Percentiles rank a stretch among this genome's conserved stretches.
phyloP scores from a whole-genome alignment of 2,888 invertebrate species.

The Camponotus fellah region DNA sequence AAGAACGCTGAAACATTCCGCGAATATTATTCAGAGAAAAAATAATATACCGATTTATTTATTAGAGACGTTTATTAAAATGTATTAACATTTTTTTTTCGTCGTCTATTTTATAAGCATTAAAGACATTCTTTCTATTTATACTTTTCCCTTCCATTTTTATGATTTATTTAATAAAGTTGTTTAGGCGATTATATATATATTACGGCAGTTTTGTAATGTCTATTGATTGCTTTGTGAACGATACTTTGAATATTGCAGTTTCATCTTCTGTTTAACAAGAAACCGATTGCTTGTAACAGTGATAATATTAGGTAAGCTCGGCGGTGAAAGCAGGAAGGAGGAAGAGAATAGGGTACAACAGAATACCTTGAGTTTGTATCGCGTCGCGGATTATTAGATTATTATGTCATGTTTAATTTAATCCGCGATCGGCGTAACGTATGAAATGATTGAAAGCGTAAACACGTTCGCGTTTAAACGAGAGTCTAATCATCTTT shows the following conservation, averaged over 20 bases:
- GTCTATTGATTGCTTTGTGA: background rate
- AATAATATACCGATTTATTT: background rate
- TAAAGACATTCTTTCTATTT: background rate
- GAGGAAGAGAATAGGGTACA: constrained; percentile 5
- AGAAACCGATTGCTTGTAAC: constrained; percentile 16
- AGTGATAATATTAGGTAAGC: constrained; percentile 41
- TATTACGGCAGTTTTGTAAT: background rate
- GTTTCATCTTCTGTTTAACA: background rate
- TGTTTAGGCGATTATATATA: background rate
- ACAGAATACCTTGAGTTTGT: constrained; percentile 1
- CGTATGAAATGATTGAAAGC: background rate
- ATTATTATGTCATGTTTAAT: constrained; percentile 37
- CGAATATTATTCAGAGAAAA: background rate
- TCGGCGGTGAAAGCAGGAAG: constrained; percentile 38
- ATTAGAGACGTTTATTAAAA: no score
- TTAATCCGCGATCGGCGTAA: constrained; percentile 25
- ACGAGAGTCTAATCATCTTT: background rate
- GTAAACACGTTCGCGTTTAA: background rate
- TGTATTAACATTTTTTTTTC: no score
- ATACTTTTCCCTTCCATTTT: background rate
- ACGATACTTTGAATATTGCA: background rate
- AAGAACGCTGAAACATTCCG: background rate
- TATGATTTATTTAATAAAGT: background rate
- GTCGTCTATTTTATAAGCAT: constrained; percentile 3
- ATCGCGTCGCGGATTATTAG: constrained; percentile 37